phyloP scores from a whole-genome alignment of 2,113 vertebrate genomes.

The Plectropomus leopardus region DNA sequence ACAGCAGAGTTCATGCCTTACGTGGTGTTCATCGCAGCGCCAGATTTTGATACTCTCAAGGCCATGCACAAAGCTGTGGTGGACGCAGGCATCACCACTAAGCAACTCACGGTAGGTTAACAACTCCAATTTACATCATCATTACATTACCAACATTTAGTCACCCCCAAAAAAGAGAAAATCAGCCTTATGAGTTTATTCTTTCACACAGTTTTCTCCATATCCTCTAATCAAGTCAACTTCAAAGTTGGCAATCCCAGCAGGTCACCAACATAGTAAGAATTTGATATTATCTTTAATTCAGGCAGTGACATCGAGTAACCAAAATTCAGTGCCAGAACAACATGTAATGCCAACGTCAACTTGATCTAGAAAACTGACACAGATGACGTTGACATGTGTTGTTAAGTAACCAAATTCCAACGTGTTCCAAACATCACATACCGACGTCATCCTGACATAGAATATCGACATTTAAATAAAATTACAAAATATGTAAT shows the following conservation, averaged over 20 bases:
- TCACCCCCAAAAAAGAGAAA: not conserved
- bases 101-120: constrained; percentile 93
- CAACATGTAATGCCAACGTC: too few species aligned
- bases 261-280: not conserved
- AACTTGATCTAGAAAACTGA: too few species aligned
- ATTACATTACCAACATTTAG: not conserved
- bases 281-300: too few species aligned
- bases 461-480: not conserved
- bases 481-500: not conserved
- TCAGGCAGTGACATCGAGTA: too few species aligned
- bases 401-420: too few species aligned
- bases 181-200: not conserved
- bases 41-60: constrained; percentile 93
- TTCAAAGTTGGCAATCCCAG: not conserved
- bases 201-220: not conserved
- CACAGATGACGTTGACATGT: too few species aligned
- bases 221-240: not conserved
- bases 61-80: constrained; percentile 97
- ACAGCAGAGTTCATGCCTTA: constrained; percentile 99
- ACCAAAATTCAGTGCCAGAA: too few species aligned
- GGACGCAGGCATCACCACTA: constrained; percentile 95
- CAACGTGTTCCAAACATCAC: too few species aligned
- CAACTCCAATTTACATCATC: not conserved
- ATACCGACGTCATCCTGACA: too few species aligned
- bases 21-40: constrained; percentile 96